phyloP scores from a whole-genome alignment of 2,797 vertebrate genomes.

The Enteromius argenteus region DNA sequence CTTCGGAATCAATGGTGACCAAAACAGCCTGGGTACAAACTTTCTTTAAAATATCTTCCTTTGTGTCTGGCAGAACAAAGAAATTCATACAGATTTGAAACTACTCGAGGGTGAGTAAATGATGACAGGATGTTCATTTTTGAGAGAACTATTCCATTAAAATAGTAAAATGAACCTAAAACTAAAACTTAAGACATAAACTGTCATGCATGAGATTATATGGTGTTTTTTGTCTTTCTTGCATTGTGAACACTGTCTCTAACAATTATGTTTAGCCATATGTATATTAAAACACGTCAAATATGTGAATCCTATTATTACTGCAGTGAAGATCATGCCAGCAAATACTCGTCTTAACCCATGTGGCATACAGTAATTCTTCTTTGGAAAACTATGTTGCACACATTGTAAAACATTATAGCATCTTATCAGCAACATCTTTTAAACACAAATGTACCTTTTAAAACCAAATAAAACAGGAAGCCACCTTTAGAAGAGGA shows the following conservation, averaged over 20 bases:
- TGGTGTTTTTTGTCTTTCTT: not conserved
- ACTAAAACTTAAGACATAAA: not conserved
- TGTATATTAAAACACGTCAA: not conserved
- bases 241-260: not conserved
- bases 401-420: constrained; percentile 4
- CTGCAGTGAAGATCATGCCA: not conserved
- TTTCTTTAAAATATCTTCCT: too few relatives aligned
- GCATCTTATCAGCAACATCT: not conserved
- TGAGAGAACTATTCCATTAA: too few relatives aligned
- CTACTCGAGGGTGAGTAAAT: too few relatives aligned
- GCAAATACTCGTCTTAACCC: not conserved
- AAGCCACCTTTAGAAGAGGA: constrained; percentile 55
- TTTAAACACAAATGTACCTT: constrained; percentile 6
- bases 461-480: constrained; percentile 27
- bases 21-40: too few relatives aligned
- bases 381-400: not conserved
- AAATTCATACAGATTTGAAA: too few relatives aligned
- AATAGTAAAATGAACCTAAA: not conserved
- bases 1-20: too few relatives aligned
- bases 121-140: too few relatives aligned
- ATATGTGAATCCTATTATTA: not conserved
- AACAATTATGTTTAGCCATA: not conserved
- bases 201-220: not conserved
- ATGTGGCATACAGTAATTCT: not conserved
- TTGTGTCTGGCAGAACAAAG: too few relatives aligned